A percentile compares a stretch with the other conserved stretches of the same genome.
phyloP scores from a whole-genome alignment of 1,140 invertebrate species.

The Oscheius sp. region DNA sequence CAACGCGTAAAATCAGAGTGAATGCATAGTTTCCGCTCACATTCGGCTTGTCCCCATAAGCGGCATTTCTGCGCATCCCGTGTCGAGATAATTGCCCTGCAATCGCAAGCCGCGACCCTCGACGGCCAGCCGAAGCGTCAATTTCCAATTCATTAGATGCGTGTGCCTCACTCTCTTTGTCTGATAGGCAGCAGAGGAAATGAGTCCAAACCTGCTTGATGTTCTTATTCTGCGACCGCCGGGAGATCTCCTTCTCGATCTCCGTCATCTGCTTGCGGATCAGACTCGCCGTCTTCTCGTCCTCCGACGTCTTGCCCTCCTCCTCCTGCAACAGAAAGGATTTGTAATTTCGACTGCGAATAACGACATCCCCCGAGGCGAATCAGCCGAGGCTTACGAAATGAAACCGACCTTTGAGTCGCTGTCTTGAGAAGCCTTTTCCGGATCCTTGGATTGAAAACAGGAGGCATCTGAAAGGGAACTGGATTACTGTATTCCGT shows the following conservation, averaged over 20 bases:
- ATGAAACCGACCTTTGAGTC: no score
- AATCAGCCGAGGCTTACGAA: no score
- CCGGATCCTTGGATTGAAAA: no score
- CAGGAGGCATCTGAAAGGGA: no score
- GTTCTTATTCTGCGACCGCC: constrained; percentile 58
- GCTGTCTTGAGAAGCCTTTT: no score
- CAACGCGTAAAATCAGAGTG: no score
- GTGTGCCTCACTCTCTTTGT: neutral
- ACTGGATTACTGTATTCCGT: no score
- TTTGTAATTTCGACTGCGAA: neutral
- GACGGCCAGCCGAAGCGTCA: neutral
- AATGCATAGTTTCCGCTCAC: no score
- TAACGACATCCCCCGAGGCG: no score
- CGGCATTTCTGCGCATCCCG: neutral
- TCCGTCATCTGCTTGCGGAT: constrained; percentile 58
- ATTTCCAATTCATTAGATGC: constrained; percentile 5
- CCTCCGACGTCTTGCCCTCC: no score
- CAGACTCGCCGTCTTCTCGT: constrained; percentile 42
- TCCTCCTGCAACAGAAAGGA: no score
- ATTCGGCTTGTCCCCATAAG: no score
- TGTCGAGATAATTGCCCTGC: neutral
- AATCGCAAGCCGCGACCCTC: neutral
- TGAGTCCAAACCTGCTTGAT: constrained; percentile 53
- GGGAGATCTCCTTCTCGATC: constrained; percentile 56
- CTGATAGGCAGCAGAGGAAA: neutral